phyloP scores from a whole-genome alignment of 2,888 invertebrate genomes.

The Slavum lentiscoides region DNA sequence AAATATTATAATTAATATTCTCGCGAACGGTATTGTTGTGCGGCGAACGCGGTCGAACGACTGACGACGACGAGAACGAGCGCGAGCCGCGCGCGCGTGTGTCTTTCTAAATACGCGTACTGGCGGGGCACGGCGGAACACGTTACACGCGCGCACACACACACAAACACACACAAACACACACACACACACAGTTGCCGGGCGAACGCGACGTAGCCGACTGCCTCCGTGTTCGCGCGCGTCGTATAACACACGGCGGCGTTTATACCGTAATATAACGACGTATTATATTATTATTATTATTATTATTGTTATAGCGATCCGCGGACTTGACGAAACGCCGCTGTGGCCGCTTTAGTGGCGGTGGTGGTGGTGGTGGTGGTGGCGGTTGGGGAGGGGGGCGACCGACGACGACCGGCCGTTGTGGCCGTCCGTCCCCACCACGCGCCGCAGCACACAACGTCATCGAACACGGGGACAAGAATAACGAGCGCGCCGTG shows the following conservation, averaged over 20 bases:
- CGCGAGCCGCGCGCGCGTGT: no score
- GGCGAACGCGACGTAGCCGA: slow-evolving; percentile 32
- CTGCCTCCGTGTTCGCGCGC: background rate
- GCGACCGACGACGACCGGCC: background rate
- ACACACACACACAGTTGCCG: background rate
- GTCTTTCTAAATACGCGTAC: no score
- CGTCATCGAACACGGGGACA: no score
- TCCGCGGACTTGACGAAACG: background rate
- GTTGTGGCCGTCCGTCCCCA: background rate
- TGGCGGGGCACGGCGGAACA: no score
- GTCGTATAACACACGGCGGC: background rate
- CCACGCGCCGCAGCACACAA: background rate
- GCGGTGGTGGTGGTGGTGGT: background rate
- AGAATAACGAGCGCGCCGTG: no score
- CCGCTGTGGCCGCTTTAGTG: background rate
- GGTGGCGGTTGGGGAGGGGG: background rate
- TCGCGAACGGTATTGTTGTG: no score
- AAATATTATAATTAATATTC: no score
- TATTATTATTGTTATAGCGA: no score
- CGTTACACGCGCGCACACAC: no score
- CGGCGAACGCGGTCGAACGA: no score
- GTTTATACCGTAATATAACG: background rate
- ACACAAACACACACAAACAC: no score
- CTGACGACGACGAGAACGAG: no score
- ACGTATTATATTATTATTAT: background rate